Percentiles rank a stretch among this genome's conserved stretches.
These are phyloP conservation scores for Tinea pellionella DNA, from an alignment of 2,888 invertebrate genomes.

Conservation along the genomic window DNA sequence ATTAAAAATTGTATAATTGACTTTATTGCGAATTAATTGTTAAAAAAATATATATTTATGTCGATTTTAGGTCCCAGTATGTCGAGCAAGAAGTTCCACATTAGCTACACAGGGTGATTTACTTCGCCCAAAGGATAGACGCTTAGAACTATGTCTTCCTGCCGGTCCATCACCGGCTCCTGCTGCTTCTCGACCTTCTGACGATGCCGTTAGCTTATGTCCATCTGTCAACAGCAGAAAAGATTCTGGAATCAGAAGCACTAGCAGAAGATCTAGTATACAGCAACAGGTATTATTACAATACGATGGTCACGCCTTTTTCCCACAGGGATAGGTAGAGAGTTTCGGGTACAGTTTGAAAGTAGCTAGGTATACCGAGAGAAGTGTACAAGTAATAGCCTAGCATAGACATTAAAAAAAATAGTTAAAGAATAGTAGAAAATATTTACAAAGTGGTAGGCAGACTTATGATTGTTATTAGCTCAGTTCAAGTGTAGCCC, in stretches of 20 bases:
- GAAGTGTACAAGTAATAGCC: background rate
- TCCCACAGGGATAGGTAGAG: no score
- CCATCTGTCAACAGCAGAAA: constrained; percentile 86
- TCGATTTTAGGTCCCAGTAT: constrained; percentile 42
- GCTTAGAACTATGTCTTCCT: constrained; percentile 50
- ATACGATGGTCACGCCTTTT: no score
- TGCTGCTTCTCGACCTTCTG: constrained; percentile 32
- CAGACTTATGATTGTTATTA: no score
- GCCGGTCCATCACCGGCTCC: constrained; percentile 37
- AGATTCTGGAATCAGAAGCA: constrained; percentile 89
- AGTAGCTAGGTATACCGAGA: no score
- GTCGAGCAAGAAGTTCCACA: constrained; percentile 60
- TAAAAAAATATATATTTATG: background rate
- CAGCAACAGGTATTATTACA: constrained; percentile 76
- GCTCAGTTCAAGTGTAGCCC: no score
- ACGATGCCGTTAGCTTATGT: constrained; percentile 78
- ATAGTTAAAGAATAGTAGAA: no score
- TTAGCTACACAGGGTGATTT: constrained; percentile 53
- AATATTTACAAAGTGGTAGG: no score
- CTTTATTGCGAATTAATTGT: no score
- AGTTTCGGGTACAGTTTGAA: no score
- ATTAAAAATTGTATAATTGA: no score
- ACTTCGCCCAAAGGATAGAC: constrained; percentile 45
- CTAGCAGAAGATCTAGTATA: constrained; percentile 86
- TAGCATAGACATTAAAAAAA: background rate